Evolutionary conservation across 2,888 invertebrate genomes (phyloP).

Genomic region (Diachrysia chrysitis): DNA sequence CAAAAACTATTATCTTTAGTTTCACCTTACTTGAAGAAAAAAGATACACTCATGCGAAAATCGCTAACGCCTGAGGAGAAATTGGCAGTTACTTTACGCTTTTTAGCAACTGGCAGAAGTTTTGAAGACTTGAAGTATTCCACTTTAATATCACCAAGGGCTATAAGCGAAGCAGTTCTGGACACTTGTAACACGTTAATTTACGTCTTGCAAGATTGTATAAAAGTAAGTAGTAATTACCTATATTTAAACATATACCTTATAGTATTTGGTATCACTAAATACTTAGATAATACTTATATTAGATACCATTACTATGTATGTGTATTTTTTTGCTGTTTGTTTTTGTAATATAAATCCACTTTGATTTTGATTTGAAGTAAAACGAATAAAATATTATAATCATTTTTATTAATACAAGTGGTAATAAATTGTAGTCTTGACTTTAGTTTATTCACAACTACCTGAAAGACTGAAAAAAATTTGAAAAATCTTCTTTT

Average conservation of each 20-base stretch:
- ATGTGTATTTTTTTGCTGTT: no score
- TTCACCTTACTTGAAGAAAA: not conserved
- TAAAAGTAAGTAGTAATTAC: conserved; percentile 5
- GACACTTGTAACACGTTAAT: not conserved
- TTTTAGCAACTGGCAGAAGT: not conserved
- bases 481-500: not conserved
- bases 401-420: conserved; percentile 2
- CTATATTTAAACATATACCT: not conserved
- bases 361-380: no score
- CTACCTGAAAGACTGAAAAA: no score
- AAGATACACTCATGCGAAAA: not conserved
- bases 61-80: not conserved
- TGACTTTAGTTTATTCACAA: not conserved
- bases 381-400: not conserved
- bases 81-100: not conserved
- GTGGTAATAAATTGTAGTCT: conserved; percentile 5
- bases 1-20: not conserved
- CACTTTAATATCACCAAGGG: not conserved
- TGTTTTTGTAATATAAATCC: no score
- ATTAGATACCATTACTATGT: not conserved
- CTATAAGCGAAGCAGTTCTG: conserved; percentile 1
- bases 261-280: conserved; percentile 3
- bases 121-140: not conserved
- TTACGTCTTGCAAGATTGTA: not conserved
- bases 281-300: not conserved